phyloP scores from a whole-genome alignment of 2,113 vertebrate genomes.

The Donacobius atricapilla region DNA sequence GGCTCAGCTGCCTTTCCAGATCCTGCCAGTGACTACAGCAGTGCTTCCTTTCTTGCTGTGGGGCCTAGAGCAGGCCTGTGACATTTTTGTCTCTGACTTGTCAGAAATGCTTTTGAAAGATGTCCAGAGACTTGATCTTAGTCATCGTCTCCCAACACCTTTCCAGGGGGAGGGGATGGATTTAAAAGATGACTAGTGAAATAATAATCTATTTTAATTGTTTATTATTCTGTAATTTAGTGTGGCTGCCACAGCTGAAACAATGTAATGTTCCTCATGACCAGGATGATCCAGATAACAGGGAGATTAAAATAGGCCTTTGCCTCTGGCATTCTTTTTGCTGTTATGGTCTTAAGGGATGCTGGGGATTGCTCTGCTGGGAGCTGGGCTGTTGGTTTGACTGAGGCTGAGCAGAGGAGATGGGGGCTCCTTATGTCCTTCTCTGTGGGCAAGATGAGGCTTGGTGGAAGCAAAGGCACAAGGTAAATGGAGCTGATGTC shows the following conservation, averaged over 20 bases:
- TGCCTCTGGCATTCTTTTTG: background rate
- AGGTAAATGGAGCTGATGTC: background rate
- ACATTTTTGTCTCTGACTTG: background rate
- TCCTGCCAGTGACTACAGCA: background rate
- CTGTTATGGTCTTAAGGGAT: background rate
- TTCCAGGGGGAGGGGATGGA: background rate
- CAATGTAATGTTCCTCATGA: background rate
- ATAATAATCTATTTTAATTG: background rate
- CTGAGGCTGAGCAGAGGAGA: background rate
- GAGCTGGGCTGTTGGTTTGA: background rate
- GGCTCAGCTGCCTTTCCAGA: background rate
- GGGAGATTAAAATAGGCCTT: background rate
- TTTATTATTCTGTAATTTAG: background rate
- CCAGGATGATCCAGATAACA: background rate
- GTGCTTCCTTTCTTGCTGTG: background rate
- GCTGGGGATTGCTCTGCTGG: background rate
- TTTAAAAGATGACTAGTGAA: background rate
- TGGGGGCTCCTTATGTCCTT: background rate
- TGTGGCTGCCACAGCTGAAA: background rate
- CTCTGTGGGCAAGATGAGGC: rapidly evolving
- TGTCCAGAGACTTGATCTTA: background rate
- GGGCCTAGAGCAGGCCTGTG: background rate
- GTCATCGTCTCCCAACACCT: background rate
- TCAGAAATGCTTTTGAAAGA: background rate
- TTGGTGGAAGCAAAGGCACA: background rate